phyloP scores from a whole-genome alignment of 2,797 vertebrate genomes.

The Scarus forsteni region DNA sequence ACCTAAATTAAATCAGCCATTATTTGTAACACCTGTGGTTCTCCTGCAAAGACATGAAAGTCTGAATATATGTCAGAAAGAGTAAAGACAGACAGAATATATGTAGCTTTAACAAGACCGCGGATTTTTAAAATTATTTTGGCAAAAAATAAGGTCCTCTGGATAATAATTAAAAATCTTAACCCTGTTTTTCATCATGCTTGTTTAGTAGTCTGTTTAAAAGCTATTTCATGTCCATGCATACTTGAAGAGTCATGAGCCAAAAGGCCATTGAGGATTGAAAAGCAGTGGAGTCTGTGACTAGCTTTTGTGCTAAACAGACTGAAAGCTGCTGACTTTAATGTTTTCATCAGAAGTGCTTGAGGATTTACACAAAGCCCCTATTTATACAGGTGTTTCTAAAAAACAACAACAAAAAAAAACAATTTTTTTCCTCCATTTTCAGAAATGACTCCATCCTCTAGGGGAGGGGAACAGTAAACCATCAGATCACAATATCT shows the following conservation, averaged over 20 bases:
- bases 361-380: not conserved
- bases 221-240: not conserved
- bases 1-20: conserved; percentile 5
- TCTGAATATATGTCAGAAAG: not conserved
- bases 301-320: not conserved
- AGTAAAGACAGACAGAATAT: not conserved
- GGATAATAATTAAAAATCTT: too few species aligned
- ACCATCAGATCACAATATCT: too few species aligned
- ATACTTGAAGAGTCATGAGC: not conserved
- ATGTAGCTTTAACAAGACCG: not conserved
- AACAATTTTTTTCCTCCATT: too few species aligned
- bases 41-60: conserved; percentile 6
- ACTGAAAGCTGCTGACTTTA: not conserved
- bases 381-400: too few species aligned
- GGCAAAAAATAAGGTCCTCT: too few species aligned
- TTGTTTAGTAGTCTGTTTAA: not conserved
- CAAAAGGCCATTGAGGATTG: too few species aligned
- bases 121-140: too few species aligned
- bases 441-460: too few species aligned
- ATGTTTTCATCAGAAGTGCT: too few species aligned
- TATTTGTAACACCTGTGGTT: conserved; percentile 4
- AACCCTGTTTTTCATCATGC: not conserved
- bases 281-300: not conserved
- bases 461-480: too few species aligned
- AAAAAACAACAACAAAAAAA: too few species aligned